Evolutionary conservation across 2,113 vertebrate species (phyloP), one percentile per base, ranked within the genome.

Genomic region (Pogona vitticeps): DNA sequence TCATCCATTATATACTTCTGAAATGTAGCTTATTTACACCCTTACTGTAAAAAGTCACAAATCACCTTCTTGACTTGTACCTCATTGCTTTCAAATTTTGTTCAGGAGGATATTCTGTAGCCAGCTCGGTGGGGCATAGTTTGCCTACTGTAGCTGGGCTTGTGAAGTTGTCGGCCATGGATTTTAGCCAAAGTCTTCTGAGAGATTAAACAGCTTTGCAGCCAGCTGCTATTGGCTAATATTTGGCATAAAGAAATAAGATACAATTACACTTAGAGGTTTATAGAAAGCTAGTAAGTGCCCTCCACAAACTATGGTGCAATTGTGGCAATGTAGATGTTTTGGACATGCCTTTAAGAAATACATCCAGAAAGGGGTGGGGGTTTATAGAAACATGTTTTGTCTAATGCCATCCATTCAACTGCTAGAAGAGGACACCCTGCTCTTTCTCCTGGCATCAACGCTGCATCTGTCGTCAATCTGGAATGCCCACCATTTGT

Each of bases 171-270:
- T 94, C 93, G 95, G 94, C 94, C 94, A 94, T 86, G 92, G 93
- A 92, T 94, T 94, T 95, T 94, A 95, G 88, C 83, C 92, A 90
- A 88, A 95, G 91, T 94, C 95, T 94, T 95, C 94, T 91, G 92
- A 93, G 94, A 95, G 95, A 96, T 95, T 96, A 95, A 94, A 88
- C 93, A 95, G 95, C 93, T 95, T 95, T 95, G 92, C 94, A 91
- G 92, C 93, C 95, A 96, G 95, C 95, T 96, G 95, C 95, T 95
- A 91, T 90, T 90, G 92, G 90, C 92, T 93, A 93, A 94, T 94
- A 95, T 92, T 96, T 95, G 94, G 95, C 95, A 93, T 87, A 92
- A 95, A 93, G 92, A 93, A 95, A 94, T 76, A 90, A 91, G 95
- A 96, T 96, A 94, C 91, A 92, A 90, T 95, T 96, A 94, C 95